Conservation (phyloP, 2,113 vertebrate genomes). For the Manacus vitellinus region DNA sequence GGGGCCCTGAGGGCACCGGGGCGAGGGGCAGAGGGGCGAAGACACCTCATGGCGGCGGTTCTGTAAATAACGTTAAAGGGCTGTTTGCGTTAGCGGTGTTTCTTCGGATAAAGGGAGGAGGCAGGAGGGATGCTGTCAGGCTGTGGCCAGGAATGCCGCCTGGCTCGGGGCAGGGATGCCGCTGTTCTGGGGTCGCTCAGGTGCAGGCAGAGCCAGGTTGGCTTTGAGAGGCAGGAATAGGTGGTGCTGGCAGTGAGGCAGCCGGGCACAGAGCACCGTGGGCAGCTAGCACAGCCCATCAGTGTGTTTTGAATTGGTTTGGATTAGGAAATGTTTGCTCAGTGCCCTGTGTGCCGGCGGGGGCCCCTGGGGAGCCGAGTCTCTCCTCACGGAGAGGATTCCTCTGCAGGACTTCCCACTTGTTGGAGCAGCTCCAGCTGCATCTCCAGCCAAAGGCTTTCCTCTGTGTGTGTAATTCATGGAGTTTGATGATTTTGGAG, state of each 20-base stretch:
- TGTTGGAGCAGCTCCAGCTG: neutral
- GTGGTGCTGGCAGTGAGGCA: neutral
- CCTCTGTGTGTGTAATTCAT: neutral
- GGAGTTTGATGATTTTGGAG: neutral
- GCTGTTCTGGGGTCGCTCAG: fast-evolving
- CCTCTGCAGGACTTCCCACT: neutral
- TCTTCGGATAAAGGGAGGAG: neutral
- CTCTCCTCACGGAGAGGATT: neutral
- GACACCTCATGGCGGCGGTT: fast-evolving
- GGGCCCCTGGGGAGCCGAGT: neutral
- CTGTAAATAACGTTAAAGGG: neutral
- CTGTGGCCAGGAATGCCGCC: neutral
- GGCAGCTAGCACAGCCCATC: neutral
- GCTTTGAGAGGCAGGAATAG: fast-evolving
- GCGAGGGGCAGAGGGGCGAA: neutral
- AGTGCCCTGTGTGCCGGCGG: neutral
- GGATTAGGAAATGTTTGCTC: neutral
- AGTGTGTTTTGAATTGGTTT: neutral
- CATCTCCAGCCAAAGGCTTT: neutral
- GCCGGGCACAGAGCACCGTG: fast-evolving
- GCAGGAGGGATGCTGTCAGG: neutral
- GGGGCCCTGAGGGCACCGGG: fast-evolving
- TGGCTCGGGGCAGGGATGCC: neutral
- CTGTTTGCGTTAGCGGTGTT: fast-evolving
- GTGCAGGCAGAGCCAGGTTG: neutral